A percentile compares a stretch with the other conserved stretches of the same genome.
These are phyloP conservation scores for Drosophila pallidifrons DNA, from an alignment of 1,140 invertebrate species.

Conservation along the genomic window DNA sequence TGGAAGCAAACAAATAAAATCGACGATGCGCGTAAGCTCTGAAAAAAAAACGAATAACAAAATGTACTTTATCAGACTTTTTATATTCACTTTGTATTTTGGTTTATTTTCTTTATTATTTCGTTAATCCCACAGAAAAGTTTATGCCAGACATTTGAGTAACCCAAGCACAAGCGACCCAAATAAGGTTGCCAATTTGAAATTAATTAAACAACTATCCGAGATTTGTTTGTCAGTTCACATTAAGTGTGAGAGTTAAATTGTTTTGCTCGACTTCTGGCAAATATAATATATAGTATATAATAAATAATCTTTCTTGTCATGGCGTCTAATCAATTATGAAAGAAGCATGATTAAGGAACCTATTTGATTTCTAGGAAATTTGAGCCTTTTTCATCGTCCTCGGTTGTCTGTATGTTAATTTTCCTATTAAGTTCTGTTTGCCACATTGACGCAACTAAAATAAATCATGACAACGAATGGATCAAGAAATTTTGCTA, in stretches of 20 bases:
- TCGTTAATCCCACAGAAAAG: constrained; percentile 30
- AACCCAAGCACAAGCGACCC: neutral
- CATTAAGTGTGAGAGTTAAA: neutral
- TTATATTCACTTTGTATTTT: constrained; percentile 2
- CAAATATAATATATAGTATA: neutral
- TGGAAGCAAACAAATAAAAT: constrained; percentile 66
- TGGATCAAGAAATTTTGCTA: neutral
- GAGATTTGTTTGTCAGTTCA: neutral
- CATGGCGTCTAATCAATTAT: too few relatives aligned
- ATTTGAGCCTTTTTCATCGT: neutral
- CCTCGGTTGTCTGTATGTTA: neutral
- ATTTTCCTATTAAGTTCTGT: neutral
- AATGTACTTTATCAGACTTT: constrained; percentile 56
- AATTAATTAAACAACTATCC: constrained; percentile 71
- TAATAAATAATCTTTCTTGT: neutral
- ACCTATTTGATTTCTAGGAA: neutral
- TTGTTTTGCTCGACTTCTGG: neutral
- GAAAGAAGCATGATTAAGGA: too few relatives aligned
- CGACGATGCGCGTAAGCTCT: constrained; percentile 50
- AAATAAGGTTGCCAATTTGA: constrained; percentile 44
- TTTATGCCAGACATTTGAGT: constrained; percentile 13
- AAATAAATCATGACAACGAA: neutral
- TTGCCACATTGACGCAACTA: neutral
- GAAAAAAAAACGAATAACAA: constrained; percentile 54
- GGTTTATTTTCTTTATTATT: constrained; percentile 9